phyloP scores from a whole-genome alignment of 2,888 invertebrate species.

The Amblyjoppa proteus region DNA sequence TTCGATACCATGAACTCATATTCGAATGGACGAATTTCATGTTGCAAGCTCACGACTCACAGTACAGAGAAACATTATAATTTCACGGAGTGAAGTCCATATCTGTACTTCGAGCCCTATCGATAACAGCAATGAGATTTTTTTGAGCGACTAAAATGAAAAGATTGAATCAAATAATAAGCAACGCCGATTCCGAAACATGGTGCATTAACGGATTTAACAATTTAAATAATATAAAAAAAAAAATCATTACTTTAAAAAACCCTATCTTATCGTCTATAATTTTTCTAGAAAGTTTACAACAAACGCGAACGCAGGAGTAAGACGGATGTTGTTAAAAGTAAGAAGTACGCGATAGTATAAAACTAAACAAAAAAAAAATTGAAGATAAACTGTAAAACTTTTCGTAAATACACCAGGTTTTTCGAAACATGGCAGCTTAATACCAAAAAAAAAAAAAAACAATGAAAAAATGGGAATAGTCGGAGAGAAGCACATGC shows the following conservation, averaged over 20 bases:
- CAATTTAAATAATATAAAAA: slow-evolving; percentile 15
- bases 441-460: slow-evolving; percentile 80
- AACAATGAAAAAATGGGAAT: slow-evolving; percentile 50
- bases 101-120: slow-evolving; percentile 7
- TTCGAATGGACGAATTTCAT: background rate
- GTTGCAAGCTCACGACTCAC: background rate
- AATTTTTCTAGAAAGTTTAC: slow-evolving; percentile 40
- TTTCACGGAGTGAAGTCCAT: background rate
- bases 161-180: background rate
- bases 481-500: slow-evolving; percentile 74
- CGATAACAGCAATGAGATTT: slow-evolving; percentile 3
- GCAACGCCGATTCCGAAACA: background rate
- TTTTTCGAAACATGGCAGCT: slow-evolving; percentile 80
- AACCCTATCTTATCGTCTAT: slow-evolving; percentile 11
- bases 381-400: slow-evolving; percentile 50
- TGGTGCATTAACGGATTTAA: slow-evolving; percentile 29
- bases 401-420: slow-evolving; percentile 71
- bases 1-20: too few relatives aligned
- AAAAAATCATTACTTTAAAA: slow-evolving; percentile 9
- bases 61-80: background rate
- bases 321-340: background rate
- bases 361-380: slow-evolving; percentile 15
- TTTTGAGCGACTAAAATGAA: slow-evolving; percentile 15
- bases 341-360: slow-evolving; percentile 39
- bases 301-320: slow-evolving; percentile 26